These are phyloP conservation scores for Scelioninae gen. 1 DNA, from an alignment of 2,888 invertebrate species.

Conservation along the genomic window DNA sequence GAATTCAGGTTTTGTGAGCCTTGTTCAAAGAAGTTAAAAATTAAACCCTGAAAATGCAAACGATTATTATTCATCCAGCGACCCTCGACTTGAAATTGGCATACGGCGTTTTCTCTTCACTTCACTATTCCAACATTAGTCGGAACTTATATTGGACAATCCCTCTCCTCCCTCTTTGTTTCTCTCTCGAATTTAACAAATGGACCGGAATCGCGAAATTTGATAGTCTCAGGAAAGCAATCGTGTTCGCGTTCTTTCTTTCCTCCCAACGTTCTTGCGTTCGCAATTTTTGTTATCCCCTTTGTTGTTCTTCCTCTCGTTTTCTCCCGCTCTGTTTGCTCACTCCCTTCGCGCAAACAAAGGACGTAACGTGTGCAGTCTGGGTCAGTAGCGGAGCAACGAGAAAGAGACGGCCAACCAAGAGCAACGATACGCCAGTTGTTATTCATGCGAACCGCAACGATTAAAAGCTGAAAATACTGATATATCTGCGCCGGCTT, in stretches of 20 bases:
- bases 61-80: conserved; percentile 37
- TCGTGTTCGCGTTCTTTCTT: conserved; percentile 66
- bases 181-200: conserved; percentile 70
- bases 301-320: conserved; percentile 45
- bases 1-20: no score
- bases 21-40: conserved; percentile 15
- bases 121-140: conserved; percentile 49
- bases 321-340: conserved; percentile 66
- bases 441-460: conserved; percentile 65
- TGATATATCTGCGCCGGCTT: conserved; percentile 52
- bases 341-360: conserved; percentile 77
- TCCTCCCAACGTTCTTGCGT: conserved; percentile 51
- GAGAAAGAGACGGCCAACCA: conserved; percentile 29
- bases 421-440: conserved; percentile 50
- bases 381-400: conserved; percentile 75
- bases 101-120: conserved; percentile 55
- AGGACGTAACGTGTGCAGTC: conserved; percentile 73
- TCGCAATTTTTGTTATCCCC: conserved; percentile 62
- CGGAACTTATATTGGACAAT: conserved; percentile 54
- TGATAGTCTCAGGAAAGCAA: conserved; percentile 78
- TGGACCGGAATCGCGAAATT: conserved; percentile 77
- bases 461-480: conserved; percentile 67
- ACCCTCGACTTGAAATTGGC: conserved; percentile 41
- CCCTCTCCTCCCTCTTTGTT: conserved; percentile 34
- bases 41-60: conserved; percentile 36